These are phyloP conservation scores for Bicyclus anynana DNA, from an alignment of 1,140 invertebrate genomes.

Conservation along the genomic window DNA sequence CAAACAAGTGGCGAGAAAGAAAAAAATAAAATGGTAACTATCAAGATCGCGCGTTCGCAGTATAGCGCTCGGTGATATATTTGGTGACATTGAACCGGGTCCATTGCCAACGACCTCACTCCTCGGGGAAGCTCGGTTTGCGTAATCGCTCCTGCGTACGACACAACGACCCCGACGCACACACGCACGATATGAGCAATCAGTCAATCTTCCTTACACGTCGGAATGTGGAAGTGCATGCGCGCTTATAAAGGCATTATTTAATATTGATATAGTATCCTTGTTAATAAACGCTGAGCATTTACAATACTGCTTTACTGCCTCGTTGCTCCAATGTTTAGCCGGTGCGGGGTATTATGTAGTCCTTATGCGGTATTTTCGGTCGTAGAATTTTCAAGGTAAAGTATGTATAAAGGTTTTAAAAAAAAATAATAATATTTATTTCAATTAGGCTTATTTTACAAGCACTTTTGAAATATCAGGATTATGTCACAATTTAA, in stretches of 20 bases:
- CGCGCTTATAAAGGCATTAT: slow-evolving; percentile 3
- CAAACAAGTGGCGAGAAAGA: not conserved
- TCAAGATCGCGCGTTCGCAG: slow-evolving; percentile 36
- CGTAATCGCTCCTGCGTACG: slow-evolving; percentile 70
- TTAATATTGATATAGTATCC: slow-evolving; percentile 6
- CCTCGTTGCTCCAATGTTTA: not conserved
- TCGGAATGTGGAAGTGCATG: slow-evolving; percentile 18
- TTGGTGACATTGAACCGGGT: slow-evolving; percentile 76
- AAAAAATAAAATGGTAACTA: slow-evolving; percentile 32
- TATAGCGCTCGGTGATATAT: slow-evolving; percentile 67
- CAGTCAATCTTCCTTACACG: slow-evolving; percentile 22
- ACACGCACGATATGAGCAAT: slow-evolving; percentile 18
- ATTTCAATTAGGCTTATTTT: no score
- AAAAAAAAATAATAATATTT: no score
- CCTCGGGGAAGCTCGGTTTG: slow-evolving; percentile 70
- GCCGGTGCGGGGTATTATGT: no score
- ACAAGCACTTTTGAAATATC: no score
- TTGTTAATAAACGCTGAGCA: not conserved
- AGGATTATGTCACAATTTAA: no score
- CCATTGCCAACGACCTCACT: slow-evolving; percentile 76
- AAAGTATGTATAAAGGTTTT: no score
- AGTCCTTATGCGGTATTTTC: no score
- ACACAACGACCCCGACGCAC: slow-evolving; percentile 43
- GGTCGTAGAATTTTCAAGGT: no score
- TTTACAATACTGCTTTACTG: not conserved